Conservation (phyloP, 1,140 invertebrate species). For the Charaxes varanes region DNA sequence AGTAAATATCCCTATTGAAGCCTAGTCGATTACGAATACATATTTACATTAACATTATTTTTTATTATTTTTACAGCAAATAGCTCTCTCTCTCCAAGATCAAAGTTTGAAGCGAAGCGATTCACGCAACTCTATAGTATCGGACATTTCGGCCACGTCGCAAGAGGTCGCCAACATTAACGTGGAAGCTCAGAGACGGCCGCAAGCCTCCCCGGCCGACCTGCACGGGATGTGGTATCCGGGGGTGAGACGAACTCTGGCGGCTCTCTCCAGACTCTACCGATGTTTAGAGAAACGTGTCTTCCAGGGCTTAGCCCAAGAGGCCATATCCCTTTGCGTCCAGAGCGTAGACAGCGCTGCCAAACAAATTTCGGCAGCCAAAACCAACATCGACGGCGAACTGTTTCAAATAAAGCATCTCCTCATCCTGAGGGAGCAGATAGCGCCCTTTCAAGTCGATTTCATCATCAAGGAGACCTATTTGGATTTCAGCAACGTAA, state of each 20-base stretch:
- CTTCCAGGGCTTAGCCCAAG: slow-evolving; percentile 97
- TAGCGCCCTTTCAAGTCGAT: slow-evolving; percentile 98
- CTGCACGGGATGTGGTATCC: slow-evolving; percentile 99
- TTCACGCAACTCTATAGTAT: slow-evolving; percentile 80
- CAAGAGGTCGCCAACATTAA: slow-evolving; percentile 80
- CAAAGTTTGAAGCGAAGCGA: slow-evolving; percentile 77
- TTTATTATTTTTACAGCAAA: slow-evolving; percentile 74
- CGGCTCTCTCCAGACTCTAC: slow-evolving; percentile 96
- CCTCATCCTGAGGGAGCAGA: slow-evolving; percentile 96
- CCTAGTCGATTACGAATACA: too few relatives aligned
- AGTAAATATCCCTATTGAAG: too few relatives aligned
- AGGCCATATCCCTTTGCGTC: slow-evolving; percentile 93
- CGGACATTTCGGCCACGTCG: slow-evolving; percentile 75
- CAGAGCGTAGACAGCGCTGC: slow-evolving; percentile 90
- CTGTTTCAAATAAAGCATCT: slow-evolving; percentile 99
- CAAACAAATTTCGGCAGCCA: slow-evolving; percentile 78
- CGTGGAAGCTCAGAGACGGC: slow-evolving; percentile 42
- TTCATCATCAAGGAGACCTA: slow-evolving; percentile 94
- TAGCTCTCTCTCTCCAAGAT: slow-evolving; percentile 81
- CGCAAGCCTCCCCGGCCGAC: slow-evolving; percentile 90
- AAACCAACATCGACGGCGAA: slow-evolving; percentile 90
- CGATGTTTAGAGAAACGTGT: slow-evolving; percentile 95
- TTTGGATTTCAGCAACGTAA: slow-evolving; percentile 93
- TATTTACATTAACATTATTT: too few relatives aligned
- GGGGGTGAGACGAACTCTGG: slow-evolving; percentile 93